Evolutionary conservation across 2,888 invertebrate genomes (phyloP).

Genomic region (Phrixothrix hirtus): DNA sequence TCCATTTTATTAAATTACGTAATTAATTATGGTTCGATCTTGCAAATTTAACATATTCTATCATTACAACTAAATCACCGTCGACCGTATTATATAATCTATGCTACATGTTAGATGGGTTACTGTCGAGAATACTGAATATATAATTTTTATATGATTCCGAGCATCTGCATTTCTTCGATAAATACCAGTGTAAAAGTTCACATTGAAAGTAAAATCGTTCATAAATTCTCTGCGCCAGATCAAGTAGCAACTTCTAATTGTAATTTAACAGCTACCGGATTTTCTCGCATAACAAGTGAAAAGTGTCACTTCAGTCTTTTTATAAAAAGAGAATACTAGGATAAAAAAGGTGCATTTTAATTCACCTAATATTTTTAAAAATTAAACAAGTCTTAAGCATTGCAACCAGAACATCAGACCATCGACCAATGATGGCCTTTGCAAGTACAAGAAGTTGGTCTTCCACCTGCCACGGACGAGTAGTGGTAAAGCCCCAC

Average conservation of each 20-base stretch:
- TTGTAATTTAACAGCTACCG: background rate
- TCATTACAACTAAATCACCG: too few relatives aligned
- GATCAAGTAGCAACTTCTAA: conserved; percentile 4
- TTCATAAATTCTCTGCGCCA: conserved; percentile 8
- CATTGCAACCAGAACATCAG: conserved; percentile 26
- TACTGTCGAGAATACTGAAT: too few relatives aligned
- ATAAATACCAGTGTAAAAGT: conserved; percentile 10
- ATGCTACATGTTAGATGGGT: too few relatives aligned
- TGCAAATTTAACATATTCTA: too few relatives aligned
- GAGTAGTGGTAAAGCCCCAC: conserved; percentile 51
- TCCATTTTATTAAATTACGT: background rate
- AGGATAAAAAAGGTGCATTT: background rate
- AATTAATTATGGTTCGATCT: too few relatives aligned
- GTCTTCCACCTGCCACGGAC: conserved; percentile 50
- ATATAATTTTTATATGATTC: too few relatives aligned
- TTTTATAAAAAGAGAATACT: too few relatives aligned
- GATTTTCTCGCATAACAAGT: too few relatives aligned
- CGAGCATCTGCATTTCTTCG: too few relatives aligned
- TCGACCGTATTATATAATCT: background rate
- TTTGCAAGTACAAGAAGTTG: conserved; percentile 38
- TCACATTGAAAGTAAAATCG: conserved; percentile 16
- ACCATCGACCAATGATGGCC: conserved; percentile 45
- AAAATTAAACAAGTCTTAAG: conserved; percentile 29
- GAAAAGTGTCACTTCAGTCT: conserved; percentile 8
- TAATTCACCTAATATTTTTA: conserved; percentile 9